phyloP scores from a whole-genome alignment of 1,140 invertebrate species.

The Copidosoma floridanum region DNA sequence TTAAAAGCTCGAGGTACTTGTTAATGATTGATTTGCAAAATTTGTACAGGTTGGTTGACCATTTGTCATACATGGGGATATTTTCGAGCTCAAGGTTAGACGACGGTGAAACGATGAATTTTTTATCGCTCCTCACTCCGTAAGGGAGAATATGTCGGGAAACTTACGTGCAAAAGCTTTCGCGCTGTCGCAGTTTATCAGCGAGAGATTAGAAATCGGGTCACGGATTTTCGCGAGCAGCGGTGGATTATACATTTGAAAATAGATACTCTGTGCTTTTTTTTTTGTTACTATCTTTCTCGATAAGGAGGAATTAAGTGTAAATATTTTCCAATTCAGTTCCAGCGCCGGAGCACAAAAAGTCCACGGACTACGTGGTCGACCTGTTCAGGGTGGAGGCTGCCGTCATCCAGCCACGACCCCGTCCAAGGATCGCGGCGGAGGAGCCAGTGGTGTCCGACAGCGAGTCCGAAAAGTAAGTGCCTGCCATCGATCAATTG shows the following conservation, averaged over 20 bases:
- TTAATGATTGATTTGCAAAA: no score
- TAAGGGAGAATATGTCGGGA: no score
- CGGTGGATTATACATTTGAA: no score
- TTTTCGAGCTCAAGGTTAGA: no score
- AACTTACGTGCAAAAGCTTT: no score
- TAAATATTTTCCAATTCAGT: constrained; percentile 52
- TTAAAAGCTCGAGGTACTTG: no score
- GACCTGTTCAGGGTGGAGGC: constrained; percentile 74
- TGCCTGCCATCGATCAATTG: neutral
- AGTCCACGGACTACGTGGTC: constrained; percentile 75
- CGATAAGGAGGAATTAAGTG: no score
- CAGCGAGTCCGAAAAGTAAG: constrained; percentile 43
- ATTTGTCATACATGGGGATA: no score
- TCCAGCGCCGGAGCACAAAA: constrained; percentile 71
- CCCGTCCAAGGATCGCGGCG: constrained; percentile 49
- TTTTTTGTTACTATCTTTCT: neutral
- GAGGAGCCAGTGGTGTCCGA: constrained; percentile 42
- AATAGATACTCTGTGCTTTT: no score
- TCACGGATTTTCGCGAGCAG: constrained; percentile 12
- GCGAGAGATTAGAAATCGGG: constrained; percentile 22
- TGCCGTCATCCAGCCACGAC: constrained; percentile 58
- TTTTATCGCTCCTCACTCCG: no score
- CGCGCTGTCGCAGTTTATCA: constrained; percentile 5
- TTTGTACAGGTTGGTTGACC: no score
- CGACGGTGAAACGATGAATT: no score